A percentile compares a stretch with the other conserved stretches of the same genome.
phyloP scores from a whole-genome alignment of 2,888 invertebrate genomes.

The Nysson spinosus region DNA sequence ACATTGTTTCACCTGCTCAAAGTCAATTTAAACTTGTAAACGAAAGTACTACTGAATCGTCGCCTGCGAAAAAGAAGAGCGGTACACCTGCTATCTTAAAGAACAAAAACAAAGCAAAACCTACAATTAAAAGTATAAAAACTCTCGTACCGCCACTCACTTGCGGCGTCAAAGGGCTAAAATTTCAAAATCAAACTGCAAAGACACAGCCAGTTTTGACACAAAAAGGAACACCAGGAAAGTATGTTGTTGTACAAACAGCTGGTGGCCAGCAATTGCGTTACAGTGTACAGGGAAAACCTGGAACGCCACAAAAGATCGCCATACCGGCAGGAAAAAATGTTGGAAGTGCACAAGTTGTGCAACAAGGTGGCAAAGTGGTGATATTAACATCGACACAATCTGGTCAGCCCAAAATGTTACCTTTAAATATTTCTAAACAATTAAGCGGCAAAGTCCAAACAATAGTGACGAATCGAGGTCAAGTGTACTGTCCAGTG shows the following conservation, averaged over 20 bases:
- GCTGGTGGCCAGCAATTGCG: conserved; percentile 69
- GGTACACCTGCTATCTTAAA: conserved; percentile 72
- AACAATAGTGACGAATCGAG: conserved; percentile 81
- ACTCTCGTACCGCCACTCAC: conserved; percentile 71
- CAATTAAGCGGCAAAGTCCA: conserved; percentile 78
- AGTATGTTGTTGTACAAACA: conserved; percentile 74
- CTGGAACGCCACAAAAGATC: conserved; percentile 65
- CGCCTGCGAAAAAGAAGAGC: conserved; percentile 69
- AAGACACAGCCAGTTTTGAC: conserved; percentile 62
- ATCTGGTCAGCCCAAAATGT: conserved; percentile 67
- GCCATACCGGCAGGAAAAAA: conserved; percentile 64
- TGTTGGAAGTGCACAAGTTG: conserved; percentile 68
- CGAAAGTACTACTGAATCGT: conserved; percentile 38
- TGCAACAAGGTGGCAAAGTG: conserved; percentile 74
- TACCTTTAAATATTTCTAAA: conserved; percentile 73
- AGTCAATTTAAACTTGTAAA: conserved; percentile 47
- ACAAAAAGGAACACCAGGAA: conserved; percentile 67
- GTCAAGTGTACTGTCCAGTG: conserved; percentile 77
- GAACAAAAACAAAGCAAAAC: conserved; percentile 71
- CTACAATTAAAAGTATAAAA: conserved; percentile 73
- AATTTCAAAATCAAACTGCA: conserved; percentile 63
- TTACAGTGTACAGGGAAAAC: conserved; percentile 69
- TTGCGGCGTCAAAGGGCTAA: conserved; percentile 68
- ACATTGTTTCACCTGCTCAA: conserved; percentile 56
- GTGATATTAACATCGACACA: conserved; percentile 73